Percentiles rank a stretch among this genome's conserved stretches.
phyloP scores from a whole-genome alignment of 53 echinoderm and acorn worm genomes.

The Echinarachnius parma region DNA sequence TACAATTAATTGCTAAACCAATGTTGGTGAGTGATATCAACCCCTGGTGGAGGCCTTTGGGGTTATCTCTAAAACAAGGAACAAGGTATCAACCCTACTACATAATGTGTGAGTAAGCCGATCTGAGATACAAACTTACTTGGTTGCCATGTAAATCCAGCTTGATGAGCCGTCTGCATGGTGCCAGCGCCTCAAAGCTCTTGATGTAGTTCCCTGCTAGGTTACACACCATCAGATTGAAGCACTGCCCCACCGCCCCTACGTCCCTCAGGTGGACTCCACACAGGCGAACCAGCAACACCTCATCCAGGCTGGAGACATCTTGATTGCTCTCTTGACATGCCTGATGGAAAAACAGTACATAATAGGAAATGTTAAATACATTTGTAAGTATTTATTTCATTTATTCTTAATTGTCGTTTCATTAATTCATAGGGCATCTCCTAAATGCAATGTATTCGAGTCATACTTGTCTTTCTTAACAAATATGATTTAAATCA shows the following conservation, averaged over 20 bases:
- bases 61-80: too few species aligned
- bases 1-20: too few species aligned
- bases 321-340: conserved; percentile 13
- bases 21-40: too few species aligned
- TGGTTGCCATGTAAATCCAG: conserved; percentile 90
- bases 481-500: not conserved
- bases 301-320: conserved; percentile 35
- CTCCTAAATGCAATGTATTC: too few species aligned
- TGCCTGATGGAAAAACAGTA: conserved; percentile 7
- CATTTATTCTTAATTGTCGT: too few species aligned
- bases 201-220: conserved; percentile 86
- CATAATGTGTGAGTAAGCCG: too few species aligned
- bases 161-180: conserved; percentile 64
- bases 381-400: too few species aligned
- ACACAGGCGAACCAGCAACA: conserved; percentile 59
- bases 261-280: conserved; percentile 69
- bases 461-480: too few species aligned
- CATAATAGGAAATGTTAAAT: not conserved
- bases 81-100: too few species aligned
- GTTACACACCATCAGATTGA: conserved; percentile 68
- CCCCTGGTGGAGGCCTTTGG: too few species aligned
- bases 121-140: too few species aligned
- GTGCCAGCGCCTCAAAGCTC: conserved; percentile 64
- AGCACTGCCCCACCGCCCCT: conserved; percentile 63
- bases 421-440: too few species aligned